Conservation (phyloP, 2,113 vertebrate genomes). For the Mustela nigripes region DNA sequence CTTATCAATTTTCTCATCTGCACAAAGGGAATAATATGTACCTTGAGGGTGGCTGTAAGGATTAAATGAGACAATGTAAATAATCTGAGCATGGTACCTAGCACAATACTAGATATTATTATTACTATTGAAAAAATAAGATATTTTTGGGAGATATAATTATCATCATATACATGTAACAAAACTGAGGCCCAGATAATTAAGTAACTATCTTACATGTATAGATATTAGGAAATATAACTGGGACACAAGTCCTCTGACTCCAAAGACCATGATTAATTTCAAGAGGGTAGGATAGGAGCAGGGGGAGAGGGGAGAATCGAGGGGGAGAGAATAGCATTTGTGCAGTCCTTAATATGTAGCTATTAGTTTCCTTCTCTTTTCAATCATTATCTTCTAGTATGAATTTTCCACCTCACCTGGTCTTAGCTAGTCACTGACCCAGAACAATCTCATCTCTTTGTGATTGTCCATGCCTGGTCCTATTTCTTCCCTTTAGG, state of each 20-base stretch:
- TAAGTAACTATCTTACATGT: background rate
- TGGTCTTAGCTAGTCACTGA: background rate
- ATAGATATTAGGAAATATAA: background rate
- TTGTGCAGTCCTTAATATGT: background rate
- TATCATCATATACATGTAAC: background rate
- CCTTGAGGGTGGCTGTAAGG: background rate
- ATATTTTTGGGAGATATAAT: background rate
- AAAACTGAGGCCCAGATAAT: background rate
- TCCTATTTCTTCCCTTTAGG: background rate
- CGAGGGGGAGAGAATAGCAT: background rate
- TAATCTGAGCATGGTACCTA: background rate
- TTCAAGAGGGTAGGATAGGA: background rate
- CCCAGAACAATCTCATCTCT: background rate
- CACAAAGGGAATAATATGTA: background rate
- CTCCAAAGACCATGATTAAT: background rate
- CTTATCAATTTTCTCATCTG: background rate
- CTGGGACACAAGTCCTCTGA: background rate
- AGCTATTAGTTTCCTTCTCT: background rate
- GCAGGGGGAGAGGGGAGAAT: background rate
- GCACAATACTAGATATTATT: background rate
- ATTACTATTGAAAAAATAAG: background rate
- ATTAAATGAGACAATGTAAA: background rate
- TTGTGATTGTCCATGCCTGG: background rate
- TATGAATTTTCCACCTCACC: background rate
- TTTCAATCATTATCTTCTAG: background rate